Base-by-base conservation (phyloP, 2,797 vertebrate species). In the Melanotaenia trifasciata region DNA sequence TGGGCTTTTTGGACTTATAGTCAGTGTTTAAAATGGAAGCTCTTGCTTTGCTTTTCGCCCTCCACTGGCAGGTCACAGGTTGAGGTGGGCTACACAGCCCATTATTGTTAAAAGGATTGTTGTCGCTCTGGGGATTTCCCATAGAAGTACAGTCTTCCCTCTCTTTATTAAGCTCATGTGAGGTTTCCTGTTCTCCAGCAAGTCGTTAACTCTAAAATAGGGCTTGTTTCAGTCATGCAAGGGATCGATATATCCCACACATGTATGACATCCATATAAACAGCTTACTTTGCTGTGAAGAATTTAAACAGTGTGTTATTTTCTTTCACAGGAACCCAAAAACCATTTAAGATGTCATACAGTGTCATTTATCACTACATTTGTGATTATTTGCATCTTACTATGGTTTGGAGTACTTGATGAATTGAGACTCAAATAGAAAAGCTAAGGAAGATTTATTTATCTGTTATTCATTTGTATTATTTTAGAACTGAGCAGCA, bases 311-410 rank as follows among this genome's bases (percentile, higher is more conserved):
- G 45, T 54, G 54, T 58, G 30, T 69, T 72, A 51, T 81, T 81
- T 87, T 64, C 67, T 71, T 73, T 79, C 66, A 69, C 58, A 74
- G 67, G 53, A 69, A 80, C 81, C 76, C 72, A 83, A 75, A 78
- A 79, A 66, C 61, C 57, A 76, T 87, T 81, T 76, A 58, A 38
- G 76, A 72, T 72, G 70, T 65, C 67, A 68, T 22, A 68, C 64
- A 3, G 33, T 38, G 38, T 75, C 84, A 68, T 89, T 80, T 66
- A 76, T 83, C 76, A 30, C 53, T 58, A 28, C 70, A 59, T 69
- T 80, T 74, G 68, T 54, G 70, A 66, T 67, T 86, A 76, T 88
- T 80, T 89, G 69, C 84, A 80, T 80, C 22, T 79, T 59, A 43
- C 70, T 58, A 77, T 80, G 77, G 53, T 67, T 72, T 22, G 12